Evolutionary conservation across 2,797 vertebrate genomes (phyloP), one percentile per base, ranked within the genome.

Genomic region (Diplodus puntazzo): DNA sequence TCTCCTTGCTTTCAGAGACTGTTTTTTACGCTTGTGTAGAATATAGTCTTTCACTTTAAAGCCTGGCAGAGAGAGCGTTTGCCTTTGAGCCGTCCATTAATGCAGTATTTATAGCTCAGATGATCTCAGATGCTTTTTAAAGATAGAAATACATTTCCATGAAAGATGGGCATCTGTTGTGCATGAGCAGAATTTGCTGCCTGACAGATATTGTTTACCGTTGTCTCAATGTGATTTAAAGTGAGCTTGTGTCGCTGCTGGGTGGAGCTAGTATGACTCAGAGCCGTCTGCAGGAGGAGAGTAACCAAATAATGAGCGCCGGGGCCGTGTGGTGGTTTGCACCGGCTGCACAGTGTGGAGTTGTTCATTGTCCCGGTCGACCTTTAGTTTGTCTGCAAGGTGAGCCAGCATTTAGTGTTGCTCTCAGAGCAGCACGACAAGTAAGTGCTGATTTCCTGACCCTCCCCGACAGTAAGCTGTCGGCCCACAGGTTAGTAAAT

Each of bases 381-480:
- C 91, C 86, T 90, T 90, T 90, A 92, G 88, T 84, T 76, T 88
- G 81, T 88, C 83, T 87, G 84, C 73, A 84, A 91, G 88, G 83
- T 85, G 87, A 91, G 84, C 49, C 69, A 79, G 87, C 88, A 70
- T 87, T 93, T 89, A 87, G 80, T 73, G 83, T 84, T 86, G 82
- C 78, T 90, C 69, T 84, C 75, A 86, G 88, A 85, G 86, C 85
- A 76, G 80, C 84, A 77, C 77, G 86, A 87, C 92, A 93, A 94
- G 93, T 91, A 94, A 93, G 92, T 93, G 86, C 66, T 52, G 67
- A 80, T 91, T 93, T 87, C 76, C 83, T 87, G 91, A 92, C 86
- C 87, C 81, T 84, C 75, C 57, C 75, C 80, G 81, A 77, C 82
- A 82, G 90, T 74, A 63, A 83, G 81, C 69, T 14, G 57, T 73